These are phyloP conservation scores for Thysanoteuthis rhombus DNA, from an alignment of 2,888 invertebrate species.

Conservation along the genomic window DNA sequence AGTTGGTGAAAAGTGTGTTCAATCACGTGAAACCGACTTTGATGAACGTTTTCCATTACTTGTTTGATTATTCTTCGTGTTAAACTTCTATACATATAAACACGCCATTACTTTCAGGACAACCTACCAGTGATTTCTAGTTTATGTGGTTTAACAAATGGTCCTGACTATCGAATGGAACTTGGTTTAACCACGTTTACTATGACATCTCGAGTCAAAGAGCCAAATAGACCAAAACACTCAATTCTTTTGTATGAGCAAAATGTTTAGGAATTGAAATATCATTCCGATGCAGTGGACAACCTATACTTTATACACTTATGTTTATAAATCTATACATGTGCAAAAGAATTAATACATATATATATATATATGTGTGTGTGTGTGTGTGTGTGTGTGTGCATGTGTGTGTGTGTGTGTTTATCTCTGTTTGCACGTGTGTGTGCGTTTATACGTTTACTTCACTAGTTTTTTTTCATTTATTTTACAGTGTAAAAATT, in stretches of 20 bases:
- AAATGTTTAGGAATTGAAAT: not conserved
- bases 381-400: not conserved
- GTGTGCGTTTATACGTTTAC: not conserved
- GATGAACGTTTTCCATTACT: too few species aligned
- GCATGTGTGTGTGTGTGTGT: not conserved
- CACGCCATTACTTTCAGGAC: too few species aligned
- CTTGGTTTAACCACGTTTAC: not conserved
- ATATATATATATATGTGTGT: not conserved
- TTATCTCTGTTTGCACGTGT: not conserved
- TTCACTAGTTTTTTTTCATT: too few species aligned
- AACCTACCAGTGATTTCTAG: too few species aligned
- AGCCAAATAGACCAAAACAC: not conserved
- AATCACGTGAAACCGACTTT: too few species aligned
- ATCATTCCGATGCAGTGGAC: not conserved
- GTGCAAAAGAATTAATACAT: not conserved
- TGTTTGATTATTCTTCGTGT: too few species aligned
- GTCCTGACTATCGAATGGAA: not conserved
- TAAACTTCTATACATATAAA: too few species aligned
- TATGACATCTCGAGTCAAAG: not conserved
- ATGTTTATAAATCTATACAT: not conserved
- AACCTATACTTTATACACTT: not conserved
- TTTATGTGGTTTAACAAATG: not conserved
- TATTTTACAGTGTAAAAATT: not conserved
- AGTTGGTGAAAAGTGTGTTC: too few species aligned
- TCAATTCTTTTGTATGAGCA: not conserved